Evolutionary conservation across 2,888 invertebrate genomes (phyloP), one percentile per base, ranked within the genome.

Genomic region (Megalurothrips usitatus): DNA sequence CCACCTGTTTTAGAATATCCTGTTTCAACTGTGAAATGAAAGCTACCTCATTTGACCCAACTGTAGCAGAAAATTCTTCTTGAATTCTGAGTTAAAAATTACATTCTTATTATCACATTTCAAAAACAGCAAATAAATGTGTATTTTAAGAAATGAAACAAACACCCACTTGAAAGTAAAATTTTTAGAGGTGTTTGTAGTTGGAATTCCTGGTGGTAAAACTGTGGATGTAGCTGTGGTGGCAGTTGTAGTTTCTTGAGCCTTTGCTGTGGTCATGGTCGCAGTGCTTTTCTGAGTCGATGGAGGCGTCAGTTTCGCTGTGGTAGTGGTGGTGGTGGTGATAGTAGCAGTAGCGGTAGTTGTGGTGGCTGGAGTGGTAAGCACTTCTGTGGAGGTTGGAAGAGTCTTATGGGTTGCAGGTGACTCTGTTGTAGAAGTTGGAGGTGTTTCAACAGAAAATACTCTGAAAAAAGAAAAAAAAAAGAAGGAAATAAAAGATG

Each of bases 1-100:
- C 68, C 23, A 75, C 68, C 26, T 75, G 68, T 75, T 75, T 75
- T 26, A 75, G 26, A 75, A 75, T 75, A 12, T 75, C 68, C 8
- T 9, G 68, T 75, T 75, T 75, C 68, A 75, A 10, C 26, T 75
- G 68, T 23, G 68, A 75, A 26, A 26, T 75, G 26, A 75, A 75
- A 26, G 68, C 68, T 23, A 12, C 68, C 26, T 75, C 23, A 26
- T 23, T 23, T 26, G 68, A 75, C 1, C 68, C 68, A 8, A 75
- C 68, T 9, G 68, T 75, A 1, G 68, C 26, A 11, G 68, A 75
- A 75, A 26, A 75, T 26, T 75, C 68, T 12, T 75, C 68, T 75
- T 75, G 68, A 75, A 75, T 75, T 26, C 68, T 75, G 68, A n/a
- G n/a, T n/a, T 11, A 26, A 75, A 26, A 23, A 75, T 75, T 0